Conservation (phyloP, 2,113 vertebrate genomes). For the Lophochroa leadbeateri region DNA sequence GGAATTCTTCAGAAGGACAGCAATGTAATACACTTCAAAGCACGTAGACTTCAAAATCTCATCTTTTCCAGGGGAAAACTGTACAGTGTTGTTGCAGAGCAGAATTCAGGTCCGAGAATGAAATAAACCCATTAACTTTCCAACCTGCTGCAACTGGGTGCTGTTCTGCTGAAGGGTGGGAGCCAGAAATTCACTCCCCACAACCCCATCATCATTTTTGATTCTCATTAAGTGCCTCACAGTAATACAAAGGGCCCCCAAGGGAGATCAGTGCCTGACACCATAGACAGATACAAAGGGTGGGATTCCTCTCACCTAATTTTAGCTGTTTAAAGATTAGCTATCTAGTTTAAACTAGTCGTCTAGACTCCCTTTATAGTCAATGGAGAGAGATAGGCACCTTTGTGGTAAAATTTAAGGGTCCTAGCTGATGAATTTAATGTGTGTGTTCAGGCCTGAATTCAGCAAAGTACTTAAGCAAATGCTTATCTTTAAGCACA, state of each 20-base stretch:
- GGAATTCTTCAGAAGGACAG: background rate
- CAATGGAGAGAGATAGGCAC: slow-evolving; percentile 4
- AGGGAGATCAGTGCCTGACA: background rate
- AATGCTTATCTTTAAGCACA: slow-evolving; percentile 36
- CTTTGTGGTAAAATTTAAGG: background rate
- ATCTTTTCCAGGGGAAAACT: background rate
- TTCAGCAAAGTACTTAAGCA: slow-evolving; percentile 46
- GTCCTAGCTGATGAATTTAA: slow-evolving; percentile 24
- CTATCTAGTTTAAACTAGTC: slow-evolving; percentile 16
- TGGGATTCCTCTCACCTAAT: slow-evolving; percentile 48
- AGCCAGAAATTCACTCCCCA: background rate
- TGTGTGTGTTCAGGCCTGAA: slow-evolving; percentile 41
- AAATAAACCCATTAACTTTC: background rate
- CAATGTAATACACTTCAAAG: background rate
- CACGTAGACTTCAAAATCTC: background rate
- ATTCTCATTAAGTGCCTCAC: background rate
- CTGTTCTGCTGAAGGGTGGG: background rate
- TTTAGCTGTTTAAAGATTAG: slow-evolving; percentile 21
- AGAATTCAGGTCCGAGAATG: background rate
- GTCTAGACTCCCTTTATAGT: background rate
- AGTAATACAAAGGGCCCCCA: background rate
- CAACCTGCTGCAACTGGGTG: background rate
- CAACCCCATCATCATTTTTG: background rate
- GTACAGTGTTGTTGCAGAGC: background rate
- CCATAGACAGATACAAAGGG: background rate